Conservation (phyloP, 2,888 invertebrate genomes). For the Diloba caeruleocephala region DNA sequence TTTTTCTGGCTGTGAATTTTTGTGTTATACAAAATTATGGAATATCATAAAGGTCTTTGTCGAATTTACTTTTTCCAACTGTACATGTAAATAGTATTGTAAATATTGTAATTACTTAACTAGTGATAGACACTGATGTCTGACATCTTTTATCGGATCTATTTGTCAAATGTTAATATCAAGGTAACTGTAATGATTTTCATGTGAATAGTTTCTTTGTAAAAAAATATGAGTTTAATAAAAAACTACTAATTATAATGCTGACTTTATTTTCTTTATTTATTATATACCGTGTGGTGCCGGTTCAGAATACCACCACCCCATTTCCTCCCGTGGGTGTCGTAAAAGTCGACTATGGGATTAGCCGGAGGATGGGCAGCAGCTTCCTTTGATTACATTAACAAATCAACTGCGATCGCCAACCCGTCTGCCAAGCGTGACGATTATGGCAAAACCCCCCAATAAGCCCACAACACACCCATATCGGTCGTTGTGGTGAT, state of each 20-base stretch:
- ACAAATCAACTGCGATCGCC: too few species aligned
- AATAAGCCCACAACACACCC: too few species aligned
- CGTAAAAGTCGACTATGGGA: too few species aligned
- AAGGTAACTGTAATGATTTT: slow-evolving; percentile 81
- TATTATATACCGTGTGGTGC: too few species aligned
- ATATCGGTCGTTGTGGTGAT: too few species aligned
- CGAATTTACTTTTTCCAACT: slow-evolving; percentile 65
- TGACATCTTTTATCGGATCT: slow-evolving; percentile 84
- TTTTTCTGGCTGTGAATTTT: slow-evolving; percentile 70
- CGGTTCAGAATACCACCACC: too few species aligned
- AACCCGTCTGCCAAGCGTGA: too few species aligned
- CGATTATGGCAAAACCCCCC: too few species aligned
- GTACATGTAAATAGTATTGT: slow-evolving; percentile 68
- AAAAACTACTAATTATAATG: slow-evolving; percentile 62
- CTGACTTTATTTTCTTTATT: not conserved
- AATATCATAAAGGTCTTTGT: slow-evolving; percentile 61
- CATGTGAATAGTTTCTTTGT: slow-evolving; percentile 86
- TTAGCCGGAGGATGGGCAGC: too few species aligned
- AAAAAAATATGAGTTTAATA: slow-evolving; percentile 82
- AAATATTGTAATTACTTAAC: slow-evolving; percentile 64
- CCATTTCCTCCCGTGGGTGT: too few species aligned
- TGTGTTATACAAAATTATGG: slow-evolving; percentile 40
- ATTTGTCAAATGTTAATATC: slow-evolving; percentile 84
- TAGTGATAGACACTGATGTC: slow-evolving; percentile 71
- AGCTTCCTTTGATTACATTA: too few species aligned